These are phyloP conservation scores for Platyrinchus mystaceus DNA, from an alignment of 2,797 vertebrate genomes.

Conservation along the genomic window DNA sequence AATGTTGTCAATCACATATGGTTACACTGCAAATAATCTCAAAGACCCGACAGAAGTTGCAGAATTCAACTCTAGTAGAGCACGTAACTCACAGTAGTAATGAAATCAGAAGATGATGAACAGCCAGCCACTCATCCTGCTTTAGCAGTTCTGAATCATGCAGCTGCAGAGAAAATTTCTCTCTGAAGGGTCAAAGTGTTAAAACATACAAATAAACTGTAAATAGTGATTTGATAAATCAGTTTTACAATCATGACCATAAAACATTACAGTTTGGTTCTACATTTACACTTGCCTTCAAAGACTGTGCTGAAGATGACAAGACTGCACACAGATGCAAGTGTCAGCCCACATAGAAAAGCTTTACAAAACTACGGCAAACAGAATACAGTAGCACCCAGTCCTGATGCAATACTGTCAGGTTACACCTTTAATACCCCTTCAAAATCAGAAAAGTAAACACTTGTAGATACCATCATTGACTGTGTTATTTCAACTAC, in stretches of 20 bases:
- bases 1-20: neutral
- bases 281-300: neutral
- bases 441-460: slow-evolving; percentile 8
- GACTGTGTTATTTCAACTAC: neutral
- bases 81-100: neutral
- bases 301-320: neutral
- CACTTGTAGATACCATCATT: neutral
- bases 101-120: neutral
- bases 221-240: neutral
- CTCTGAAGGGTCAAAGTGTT: neutral
- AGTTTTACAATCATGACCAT: neutral
- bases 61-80: neutral
- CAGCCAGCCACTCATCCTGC: neutral
- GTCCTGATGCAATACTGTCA: neutral
- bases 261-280: neutral
- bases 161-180: neutral
- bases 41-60: neutral
- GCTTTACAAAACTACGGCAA: neutral
- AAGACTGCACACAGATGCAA: neutral
- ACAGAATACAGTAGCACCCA: neutral
- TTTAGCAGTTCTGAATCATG: neutral
- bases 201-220: neutral
- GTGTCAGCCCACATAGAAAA: neutral
- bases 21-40: neutral
- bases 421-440: neutral